A percentile compares a stretch with the other conserved stretches of the same genome.
These are phyloP conservation scores for Oxyteleia sp. DNA, from an alignment of 2,888 invertebrate genomes.

Conservation along the genomic window DNA sequence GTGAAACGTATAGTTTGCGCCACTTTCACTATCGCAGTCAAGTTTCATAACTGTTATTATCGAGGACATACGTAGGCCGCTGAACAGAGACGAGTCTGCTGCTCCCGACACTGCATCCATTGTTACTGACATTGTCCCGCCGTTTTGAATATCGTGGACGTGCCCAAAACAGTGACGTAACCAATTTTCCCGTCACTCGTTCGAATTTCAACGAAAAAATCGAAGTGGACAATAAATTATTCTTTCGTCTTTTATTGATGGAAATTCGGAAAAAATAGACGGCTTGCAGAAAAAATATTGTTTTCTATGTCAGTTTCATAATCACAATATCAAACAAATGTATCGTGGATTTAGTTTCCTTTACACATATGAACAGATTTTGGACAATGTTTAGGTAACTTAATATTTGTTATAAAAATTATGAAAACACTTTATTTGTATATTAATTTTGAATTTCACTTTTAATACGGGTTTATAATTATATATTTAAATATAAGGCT, in stretches of 20 bases:
- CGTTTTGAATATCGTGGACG: slow-evolving; percentile 5
- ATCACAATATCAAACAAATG: no score
- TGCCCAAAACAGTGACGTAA: slow-evolving; percentile 13
- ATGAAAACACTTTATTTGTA: no score
- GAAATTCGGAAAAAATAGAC: no score
- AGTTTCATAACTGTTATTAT: slow-evolving; percentile 88
- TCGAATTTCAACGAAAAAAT: not conserved
- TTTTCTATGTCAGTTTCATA: no score
- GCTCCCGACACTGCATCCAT: slow-evolving; percentile 73
- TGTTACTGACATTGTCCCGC: slow-evolving; percentile 56
- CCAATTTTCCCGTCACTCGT: not conserved
- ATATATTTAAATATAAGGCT: no score
- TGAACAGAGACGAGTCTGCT: slow-evolving; percentile 76
- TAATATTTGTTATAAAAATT: no score
- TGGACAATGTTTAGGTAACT: no score
- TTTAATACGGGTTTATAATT: no score
- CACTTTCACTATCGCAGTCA: slow-evolving; percentile 88
- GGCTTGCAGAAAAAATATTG: no score
- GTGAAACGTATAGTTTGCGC: slow-evolving; percentile 83
- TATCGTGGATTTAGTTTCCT: no score
- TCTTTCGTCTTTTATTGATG: not conserved
- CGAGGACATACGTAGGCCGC: slow-evolving; percentile 85
- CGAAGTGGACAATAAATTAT: not conserved
- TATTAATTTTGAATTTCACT: no score
- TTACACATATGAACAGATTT: no score